Percentiles rank a stretch among this genome's conserved stretches.
Evolutionary conservation across 1,140 invertebrate species (phyloP).

Genomic region (Cylas formicarius): DNA sequence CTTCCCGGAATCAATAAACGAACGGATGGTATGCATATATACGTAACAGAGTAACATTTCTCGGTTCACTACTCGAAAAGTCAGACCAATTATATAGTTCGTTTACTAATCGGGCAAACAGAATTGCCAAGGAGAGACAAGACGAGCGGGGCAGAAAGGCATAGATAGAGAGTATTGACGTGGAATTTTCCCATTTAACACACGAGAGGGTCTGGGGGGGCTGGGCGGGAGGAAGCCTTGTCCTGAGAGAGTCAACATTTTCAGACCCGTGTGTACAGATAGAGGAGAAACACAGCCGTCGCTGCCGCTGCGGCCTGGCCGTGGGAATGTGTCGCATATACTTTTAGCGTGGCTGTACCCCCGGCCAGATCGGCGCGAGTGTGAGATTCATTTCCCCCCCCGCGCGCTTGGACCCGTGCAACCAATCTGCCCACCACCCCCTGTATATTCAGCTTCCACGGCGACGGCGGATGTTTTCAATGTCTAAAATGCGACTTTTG

Average conservation of each 20-base stretch:
- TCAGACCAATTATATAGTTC: too few relatives aligned
- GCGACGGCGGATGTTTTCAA: too few relatives aligned
- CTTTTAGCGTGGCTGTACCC: slow-evolving; percentile 34
- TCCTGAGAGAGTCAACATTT: slow-evolving; percentile 29
- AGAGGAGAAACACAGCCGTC: slow-evolving; percentile 24
- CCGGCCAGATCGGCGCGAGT: slow-evolving; percentile 31
- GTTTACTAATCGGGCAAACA: too few relatives aligned
- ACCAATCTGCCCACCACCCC: too few relatives aligned
- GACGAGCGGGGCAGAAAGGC: too few relatives aligned
- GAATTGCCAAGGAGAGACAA: slow-evolving; percentile 35
- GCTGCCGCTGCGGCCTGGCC: too few relatives aligned
- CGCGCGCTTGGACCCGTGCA: slow-evolving; percentile 15
- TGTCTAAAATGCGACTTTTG: too few relatives aligned
- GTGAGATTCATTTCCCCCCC: slow-evolving; percentile 30
- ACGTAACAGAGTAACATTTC: too few relatives aligned
- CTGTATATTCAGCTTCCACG: too few relatives aligned
- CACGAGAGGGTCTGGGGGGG: slow-evolving; percentile 2
- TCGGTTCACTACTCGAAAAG: too few relatives aligned
- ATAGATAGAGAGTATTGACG: slow-evolving; percentile 23
- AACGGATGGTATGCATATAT: too few relatives aligned
- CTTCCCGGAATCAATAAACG: too few relatives aligned
- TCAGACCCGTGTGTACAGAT: slow-evolving; percentile 29
- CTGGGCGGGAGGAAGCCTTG: slow-evolving; percentile 4
- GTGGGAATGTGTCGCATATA: slow-evolving; percentile 35
- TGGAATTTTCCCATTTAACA: slow-evolving; percentile 25